Evolutionary conservation across 30 jellyfish, hydroid and myxozoan species (phyloP), one percentile per base, ranked within the genome.

Genomic region (Chironex yamaguchii): DNA sequence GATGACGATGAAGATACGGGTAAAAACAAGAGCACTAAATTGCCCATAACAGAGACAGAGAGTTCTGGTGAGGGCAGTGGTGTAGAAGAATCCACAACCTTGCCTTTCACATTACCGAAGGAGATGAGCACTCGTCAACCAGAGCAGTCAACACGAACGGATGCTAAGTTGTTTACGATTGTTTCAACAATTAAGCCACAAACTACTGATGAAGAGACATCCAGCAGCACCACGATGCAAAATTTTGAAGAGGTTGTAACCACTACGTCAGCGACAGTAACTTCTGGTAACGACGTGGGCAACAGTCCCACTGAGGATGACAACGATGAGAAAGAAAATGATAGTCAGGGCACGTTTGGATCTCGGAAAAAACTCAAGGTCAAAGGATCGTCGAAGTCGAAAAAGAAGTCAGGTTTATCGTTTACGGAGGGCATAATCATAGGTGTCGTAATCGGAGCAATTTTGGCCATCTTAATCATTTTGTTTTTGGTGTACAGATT

Each of bases 371-470:
- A 36, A 0, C 82, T 82, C 34, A 30, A 68, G 63, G 65, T 51
- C 22, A 29, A 49, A 12, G 49, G 71, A 68, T 34, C 35, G n/a
- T 21, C 4, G 23, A 29, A 71, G 29, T 33, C 29, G n/a, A 67
- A 82, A 2, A 36, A 66, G 49, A 51, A 54, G 26, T 49, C 76
- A 1, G 96, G 94, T 0, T 62, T 92, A n/a, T 65, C 76, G 25
- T 87, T 92, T 34, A 87, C 95, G 25, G 92, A 82, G 1, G 98
- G 97, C 3, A 92, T 92, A 12, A 92, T 92, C 9, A 74, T 86
- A 36, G 98, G 98, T n/a, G 98, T 88, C 32, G 97, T 92, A 32
- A 87, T 82, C 17, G 98, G 98, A 21, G 98, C 98, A 4, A 52
- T 92, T 29, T 78, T 92, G 29, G 97, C 97, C 58, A 79, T 92